Percentiles rank a stretch among this genome's conserved stretches.
Conservation (phyloP, 2,797 vertebrate genomes). For the Coregonus sp. region DNA sequence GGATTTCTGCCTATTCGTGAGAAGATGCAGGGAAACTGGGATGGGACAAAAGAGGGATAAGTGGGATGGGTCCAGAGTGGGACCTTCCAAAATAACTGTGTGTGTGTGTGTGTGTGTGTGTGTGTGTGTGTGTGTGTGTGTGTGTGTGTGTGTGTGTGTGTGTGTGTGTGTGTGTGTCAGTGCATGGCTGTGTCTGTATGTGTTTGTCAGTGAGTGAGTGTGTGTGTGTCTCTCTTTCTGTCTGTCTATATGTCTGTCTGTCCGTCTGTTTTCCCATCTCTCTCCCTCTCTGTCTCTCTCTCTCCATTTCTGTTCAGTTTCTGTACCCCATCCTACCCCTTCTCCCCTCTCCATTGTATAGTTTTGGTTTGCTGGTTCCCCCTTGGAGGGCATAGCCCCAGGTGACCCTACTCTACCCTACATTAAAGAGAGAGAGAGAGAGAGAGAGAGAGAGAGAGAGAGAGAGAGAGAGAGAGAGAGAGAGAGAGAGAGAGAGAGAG, state of each 20-base stretch:
- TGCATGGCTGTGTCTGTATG: neutral
- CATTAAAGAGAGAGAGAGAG: conserved; percentile 66
- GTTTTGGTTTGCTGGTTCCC: conserved; percentile 2
- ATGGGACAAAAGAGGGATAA: conserved; percentile 65
- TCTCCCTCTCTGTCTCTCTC: neutral
- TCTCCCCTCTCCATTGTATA: neutral
- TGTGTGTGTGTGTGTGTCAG: conserved; percentile 23
- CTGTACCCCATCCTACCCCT: neutral
- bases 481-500: neutral
- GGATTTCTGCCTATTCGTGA: conserved; percentile 67
- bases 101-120: conserved; percentile 1
- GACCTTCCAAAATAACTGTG: conserved; percentile 66
- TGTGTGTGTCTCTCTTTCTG: conserved; percentile 31
- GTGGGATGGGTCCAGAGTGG: conserved; percentile 58
- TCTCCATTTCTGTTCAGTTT: conserved; percentile 24
- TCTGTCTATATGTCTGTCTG: conserved; percentile 13
- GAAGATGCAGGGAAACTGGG: conserved; percentile 60
- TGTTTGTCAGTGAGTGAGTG: conserved; percentile 7
- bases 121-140: conserved; percentile 6
- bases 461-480: conserved; percentile 27
- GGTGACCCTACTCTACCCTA: conserved; percentile 63
- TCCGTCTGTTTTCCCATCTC: conserved; percentile 45
- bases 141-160: conserved; percentile 17
- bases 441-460: conserved; percentile 26
- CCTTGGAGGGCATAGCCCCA: conserved; percentile 53